phyloP scores from a whole-genome alignment of 37 sponge, comb jelly and placozoan genomes.

The Ianthella basta region DNA sequence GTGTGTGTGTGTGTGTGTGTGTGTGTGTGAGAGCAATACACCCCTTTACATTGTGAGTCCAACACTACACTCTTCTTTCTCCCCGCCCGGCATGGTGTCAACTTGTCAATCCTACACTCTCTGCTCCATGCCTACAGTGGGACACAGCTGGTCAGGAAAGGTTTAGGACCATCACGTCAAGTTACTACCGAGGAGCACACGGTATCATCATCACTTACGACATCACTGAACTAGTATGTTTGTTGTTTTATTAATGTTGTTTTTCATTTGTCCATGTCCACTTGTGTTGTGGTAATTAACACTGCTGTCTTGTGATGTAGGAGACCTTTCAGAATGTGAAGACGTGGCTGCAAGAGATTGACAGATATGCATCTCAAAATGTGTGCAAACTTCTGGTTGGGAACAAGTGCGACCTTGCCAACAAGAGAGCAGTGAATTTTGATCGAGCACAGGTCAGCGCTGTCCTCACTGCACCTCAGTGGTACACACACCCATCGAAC shows the following conservation, averaged over 20 bases:
- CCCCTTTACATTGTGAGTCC: no score
- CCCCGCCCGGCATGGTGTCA: no score
- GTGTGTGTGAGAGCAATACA: no score
- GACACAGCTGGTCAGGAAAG: conserved; percentile 99
- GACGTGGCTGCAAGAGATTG: conserved; percentile 99
- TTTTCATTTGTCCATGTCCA: background rate
- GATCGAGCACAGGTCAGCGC: conserved; percentile 67
- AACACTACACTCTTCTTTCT: no score
- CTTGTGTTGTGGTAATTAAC: background rate
- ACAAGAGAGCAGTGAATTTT: conserved; percentile 80
- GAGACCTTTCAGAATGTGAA: conserved; percentile 95
- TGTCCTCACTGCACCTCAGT: background rate
- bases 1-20: no score
- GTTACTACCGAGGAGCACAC: conserved; percentile 98
- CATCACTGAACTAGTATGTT: conserved; percentile 92
- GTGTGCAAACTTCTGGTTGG: conserved; percentile 97
- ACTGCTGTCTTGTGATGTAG: conserved; percentile 31
- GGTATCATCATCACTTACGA: conserved; percentile 98
- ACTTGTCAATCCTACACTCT: background rate
- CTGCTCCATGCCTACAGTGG: conserved; percentile 66
- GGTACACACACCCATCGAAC: no score
- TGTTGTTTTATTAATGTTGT: background rate
- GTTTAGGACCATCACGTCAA: conserved; percentile 96
- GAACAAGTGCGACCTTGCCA: conserved; percentile 96
- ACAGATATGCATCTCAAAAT: conserved; percentile 95